Evolutionary conservation across 2,797 vertebrate genomes (phyloP), one percentile per base, ranked within the genome.

Genomic region (Channa striata): DNA sequence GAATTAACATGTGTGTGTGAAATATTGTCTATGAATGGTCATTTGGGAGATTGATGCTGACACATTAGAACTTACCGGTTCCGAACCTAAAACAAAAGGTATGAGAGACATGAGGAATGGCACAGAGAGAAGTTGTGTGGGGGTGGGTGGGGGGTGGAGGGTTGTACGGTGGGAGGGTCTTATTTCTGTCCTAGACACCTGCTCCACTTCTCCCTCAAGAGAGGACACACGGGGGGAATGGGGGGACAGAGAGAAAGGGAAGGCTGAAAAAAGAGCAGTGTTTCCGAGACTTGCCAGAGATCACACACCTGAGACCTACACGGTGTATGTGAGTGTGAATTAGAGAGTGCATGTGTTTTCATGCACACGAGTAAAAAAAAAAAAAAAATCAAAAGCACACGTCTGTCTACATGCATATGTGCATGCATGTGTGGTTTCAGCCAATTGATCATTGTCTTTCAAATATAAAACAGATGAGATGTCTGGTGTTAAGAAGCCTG

Each of bases 221-320:
- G 40, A 62, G 43, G 78, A 68, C 46, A 37, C 72, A 82, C n/a
- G 81, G 63, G 14, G 59, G 67, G 62, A 62, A 53, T 4, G 40
- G 60, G 71, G 63, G 78, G 72, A 65, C 19, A 59, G 54, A 77
- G 50, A 61, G 68, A 54, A 48, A 5, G 62, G 66, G 66, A 49
- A 59, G 74, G 59, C 68, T 53, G 46, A 59, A 82, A 87, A 68
- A 80, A 78, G 58, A 66, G 65, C 57, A 68, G 59, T 48, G 69
- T 84, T 87, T 84, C 65, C 90, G 83, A 87, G 72, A 78, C 80
- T 87, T 74, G 78, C 86, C 82, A 91, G 74, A 86, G 80, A 87
- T 84, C 87, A 81, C 87, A 89, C 92, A 93, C 90, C 91, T 93
- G 92, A 92, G 90, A 89, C 90, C 80, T 61, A 65, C 50, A 46